These are phyloP conservation scores for Tetanocera ferruginea DNA, from an alignment of 2,888 invertebrate species.

Conservation along the genomic window DNA sequence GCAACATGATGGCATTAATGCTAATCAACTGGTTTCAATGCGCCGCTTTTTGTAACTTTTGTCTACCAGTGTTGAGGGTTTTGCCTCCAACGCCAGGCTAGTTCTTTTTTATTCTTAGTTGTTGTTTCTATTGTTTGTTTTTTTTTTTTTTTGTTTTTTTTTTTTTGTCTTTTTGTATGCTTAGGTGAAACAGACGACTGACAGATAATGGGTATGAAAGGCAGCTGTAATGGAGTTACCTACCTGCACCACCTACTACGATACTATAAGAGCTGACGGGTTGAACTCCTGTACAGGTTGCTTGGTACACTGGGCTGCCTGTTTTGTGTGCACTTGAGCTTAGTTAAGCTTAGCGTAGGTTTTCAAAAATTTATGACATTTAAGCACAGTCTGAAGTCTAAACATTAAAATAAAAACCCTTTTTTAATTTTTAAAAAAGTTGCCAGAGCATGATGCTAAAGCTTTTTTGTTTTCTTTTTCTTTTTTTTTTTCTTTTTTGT, in stretches of 20 bases:
- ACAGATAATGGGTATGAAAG: too few species aligned
- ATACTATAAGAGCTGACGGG: too few species aligned
- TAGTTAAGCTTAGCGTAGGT: constrained; percentile 30
- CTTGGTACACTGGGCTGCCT: neutral
- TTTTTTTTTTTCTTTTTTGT: neutral
- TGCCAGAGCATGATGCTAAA: neutral
- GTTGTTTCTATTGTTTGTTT: neutral
- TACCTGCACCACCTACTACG: too few species aligned
- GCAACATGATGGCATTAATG: constrained; percentile 43
- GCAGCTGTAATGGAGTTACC: too few species aligned
- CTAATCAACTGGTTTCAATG: constrained; percentile 55
- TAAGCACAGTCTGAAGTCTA: constrained; percentile 2
- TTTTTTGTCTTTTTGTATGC: neutral
- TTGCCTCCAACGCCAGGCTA: neutral
- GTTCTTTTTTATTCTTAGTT: neutral
- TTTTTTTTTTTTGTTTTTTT: neutral
- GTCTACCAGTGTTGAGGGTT: neutral
- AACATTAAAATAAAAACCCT: constrained; percentile 12
- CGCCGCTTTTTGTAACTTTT: constrained; percentile 7
- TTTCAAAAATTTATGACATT: constrained; percentile 35
- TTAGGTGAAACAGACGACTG: too few species aligned
- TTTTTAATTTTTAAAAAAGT: neutral
- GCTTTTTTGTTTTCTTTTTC: constrained; percentile 10
- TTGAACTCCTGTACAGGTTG: neutral
- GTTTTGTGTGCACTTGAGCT: constrained; percentile 21